Percentiles rank a stretch among this genome's conserved stretches.
These are phyloP conservation scores for Hetaerina titia DNA, from an alignment of 2,888 invertebrate species.

Conservation along the genomic window DNA sequence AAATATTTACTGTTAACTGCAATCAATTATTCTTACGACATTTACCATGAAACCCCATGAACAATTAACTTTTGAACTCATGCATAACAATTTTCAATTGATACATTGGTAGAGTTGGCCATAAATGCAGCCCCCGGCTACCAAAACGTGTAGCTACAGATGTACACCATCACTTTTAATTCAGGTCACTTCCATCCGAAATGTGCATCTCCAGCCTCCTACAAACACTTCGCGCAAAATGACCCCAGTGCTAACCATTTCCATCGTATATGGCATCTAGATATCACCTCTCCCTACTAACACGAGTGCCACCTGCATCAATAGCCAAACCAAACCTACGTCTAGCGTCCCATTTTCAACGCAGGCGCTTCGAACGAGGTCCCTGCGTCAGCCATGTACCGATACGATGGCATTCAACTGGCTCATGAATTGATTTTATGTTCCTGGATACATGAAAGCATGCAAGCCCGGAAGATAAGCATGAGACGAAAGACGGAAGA, in stretches of 20 bases:
- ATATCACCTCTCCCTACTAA: not conserved
- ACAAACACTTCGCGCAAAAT: not conserved
- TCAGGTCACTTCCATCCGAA: not conserved
- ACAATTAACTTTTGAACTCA: too few relatives aligned
- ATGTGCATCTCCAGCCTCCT: not conserved
- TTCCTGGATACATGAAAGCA: not conserved
- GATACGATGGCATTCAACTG: not conserved
- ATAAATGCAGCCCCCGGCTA: not conserved
- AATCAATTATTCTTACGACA: too few relatives aligned
- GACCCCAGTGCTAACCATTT: not conserved
- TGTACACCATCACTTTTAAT: not conserved
- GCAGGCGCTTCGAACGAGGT: not conserved
- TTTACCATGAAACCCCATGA: too few relatives aligned
- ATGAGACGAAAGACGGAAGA: conserved; percentile 11
- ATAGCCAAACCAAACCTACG: not conserved
- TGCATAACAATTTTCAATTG: too few relatives aligned
- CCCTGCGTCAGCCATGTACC: not conserved
- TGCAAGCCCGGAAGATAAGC: not conserved
- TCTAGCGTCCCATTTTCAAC: not conserved
- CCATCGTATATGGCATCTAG: not conserved
- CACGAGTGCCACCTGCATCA: not conserved
- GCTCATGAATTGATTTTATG: conserved; percentile 26
- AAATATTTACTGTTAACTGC: too few relatives aligned
- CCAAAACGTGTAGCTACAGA: not conserved
- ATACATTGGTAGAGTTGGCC: not conserved